Evolutionary conservation across 2,888 invertebrate genomes (phyloP).

Genomic region (Ormyrus nitidulus): DNA sequence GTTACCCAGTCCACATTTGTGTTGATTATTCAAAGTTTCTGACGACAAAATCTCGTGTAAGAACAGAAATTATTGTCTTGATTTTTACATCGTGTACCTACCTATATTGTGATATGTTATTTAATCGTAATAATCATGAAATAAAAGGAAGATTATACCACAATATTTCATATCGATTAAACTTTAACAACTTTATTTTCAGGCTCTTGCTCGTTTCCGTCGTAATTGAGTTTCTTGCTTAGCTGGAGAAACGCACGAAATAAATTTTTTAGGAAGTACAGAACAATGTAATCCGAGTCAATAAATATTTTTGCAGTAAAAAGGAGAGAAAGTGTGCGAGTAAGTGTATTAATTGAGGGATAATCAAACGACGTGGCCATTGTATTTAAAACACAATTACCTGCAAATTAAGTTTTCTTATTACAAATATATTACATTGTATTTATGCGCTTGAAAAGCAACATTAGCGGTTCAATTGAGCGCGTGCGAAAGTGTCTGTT

Average conservation of each 20-base stretch:
- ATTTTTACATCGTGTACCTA: too few relatives aligned
- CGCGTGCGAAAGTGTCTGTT: neutral
- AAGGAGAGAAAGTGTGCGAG: conserved; percentile 4
- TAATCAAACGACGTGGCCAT: conserved; percentile 45
- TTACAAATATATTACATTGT: conserved; percentile 35
- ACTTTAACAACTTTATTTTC: neutral
- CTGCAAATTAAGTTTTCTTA: conserved; percentile 14
- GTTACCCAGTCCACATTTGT: too few relatives aligned
- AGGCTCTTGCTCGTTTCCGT: neutral
- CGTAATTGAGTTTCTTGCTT: neutral
- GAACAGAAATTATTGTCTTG: too few relatives aligned
- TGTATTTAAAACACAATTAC: conserved; percentile 30
- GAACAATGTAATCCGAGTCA: conserved; percentile 10
- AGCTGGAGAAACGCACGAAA: neutral
- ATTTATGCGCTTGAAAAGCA: conserved; percentile 38
- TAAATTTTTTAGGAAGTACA: conserved; percentile 11
- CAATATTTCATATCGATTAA: neutral
- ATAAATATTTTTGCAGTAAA: conserved; percentile 37
- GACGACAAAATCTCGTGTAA: too few relatives aligned
- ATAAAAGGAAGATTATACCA: conserved; percentile 3
- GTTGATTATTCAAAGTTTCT: too few relatives aligned
- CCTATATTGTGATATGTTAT: neutral
- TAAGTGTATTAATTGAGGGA: conserved; percentile 9
- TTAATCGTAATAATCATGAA: neutral
- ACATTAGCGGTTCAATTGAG: conserved; percentile 28